Evolutionary conservation across 1,140 invertebrate species (phyloP), one percentile per base, ranked within the genome.

Genomic region (Trichomalopsis sarcophagae): DNA sequence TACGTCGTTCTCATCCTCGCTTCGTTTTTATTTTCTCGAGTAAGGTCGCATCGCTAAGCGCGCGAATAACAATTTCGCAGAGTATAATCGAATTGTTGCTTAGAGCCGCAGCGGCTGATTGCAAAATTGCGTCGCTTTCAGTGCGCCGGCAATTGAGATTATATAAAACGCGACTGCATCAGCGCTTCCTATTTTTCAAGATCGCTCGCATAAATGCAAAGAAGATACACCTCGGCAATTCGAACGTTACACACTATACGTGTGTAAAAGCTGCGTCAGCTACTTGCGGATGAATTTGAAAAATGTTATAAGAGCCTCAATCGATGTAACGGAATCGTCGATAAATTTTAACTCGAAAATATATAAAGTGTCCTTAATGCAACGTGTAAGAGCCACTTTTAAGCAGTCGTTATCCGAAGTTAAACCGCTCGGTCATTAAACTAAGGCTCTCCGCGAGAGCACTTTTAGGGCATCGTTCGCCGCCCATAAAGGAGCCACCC

Each of bases 381-480:
- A 62, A 62, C 55, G 5, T 4, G 21, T 40, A 40, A 40, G 5
- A 62, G 55, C n/a, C 55, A 62, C 21, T 62, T 62, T 62, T 62
- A 62, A 62, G 55, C 55, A 62, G 55, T 62, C 55, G 55, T 62
- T 27, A 27, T 62, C 7, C 17, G 21, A 62, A 21, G 55, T 62
- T 9, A 62, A 62, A n/a, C 55, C 68, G 68, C 27, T 71, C 68
- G 7, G 40, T 80, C 33, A 9, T 80, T 30, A 73, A 69, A 74
- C 44, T 81, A 74, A 81, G 50, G 68, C 55, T 44, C 21, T 14
- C 7, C 21, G 17, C 30, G 47, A 55, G 27, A 10, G 30, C 21
- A 62, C 3, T 82, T 74, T 74, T 74, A 74, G 30, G 47, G 30
- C 47, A 44, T 74, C 47, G 23, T 82, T 50, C 2, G 7, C 71